A percentile compares a stretch with the other conserved stretches of the same genome.
phyloP scores from a whole-genome alignment of 37 sponge, comb jelly and placozoan species.

The Cliona cf. orientalis region DNA sequence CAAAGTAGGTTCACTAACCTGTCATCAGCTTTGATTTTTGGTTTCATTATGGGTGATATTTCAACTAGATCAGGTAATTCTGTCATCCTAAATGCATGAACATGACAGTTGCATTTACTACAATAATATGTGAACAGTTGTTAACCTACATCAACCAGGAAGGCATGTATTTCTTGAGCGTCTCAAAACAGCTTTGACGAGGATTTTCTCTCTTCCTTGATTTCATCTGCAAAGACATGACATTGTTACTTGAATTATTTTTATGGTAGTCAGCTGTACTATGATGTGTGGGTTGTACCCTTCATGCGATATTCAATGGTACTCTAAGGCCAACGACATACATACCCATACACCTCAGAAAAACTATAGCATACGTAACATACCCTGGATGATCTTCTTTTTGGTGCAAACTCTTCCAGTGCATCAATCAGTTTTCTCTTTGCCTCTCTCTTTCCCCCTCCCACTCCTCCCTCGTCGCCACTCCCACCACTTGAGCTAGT shows the following conservation, averaged over 20 bases:
- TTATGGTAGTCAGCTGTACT: not conserved
- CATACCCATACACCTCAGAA: not conserved
- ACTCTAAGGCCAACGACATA: not conserved
- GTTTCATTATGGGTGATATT: constrained; percentile 36
- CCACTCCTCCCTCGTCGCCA: constrained; percentile 18
- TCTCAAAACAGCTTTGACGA: constrained; percentile 21
- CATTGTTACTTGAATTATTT: not conserved
- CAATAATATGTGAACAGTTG: not conserved
- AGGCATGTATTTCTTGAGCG: constrained; percentile 56
- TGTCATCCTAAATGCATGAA: not conserved
- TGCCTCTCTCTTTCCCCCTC: constrained; percentile 46
- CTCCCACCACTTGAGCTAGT: no score
- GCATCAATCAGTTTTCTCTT: constrained; percentile 33
- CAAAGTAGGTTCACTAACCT: constrained; percentile 9
- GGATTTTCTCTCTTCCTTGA: constrained; percentile 17
- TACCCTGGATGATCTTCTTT: constrained; percentile 71
- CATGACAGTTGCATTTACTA: not conserved
- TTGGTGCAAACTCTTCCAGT: constrained; percentile 30
- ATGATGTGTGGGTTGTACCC: no score
- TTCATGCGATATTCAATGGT: no score
- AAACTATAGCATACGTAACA: not conserved
- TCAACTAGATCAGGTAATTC: constrained; percentile 17
- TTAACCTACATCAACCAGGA: constrained; percentile 29
- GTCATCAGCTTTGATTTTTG: constrained; percentile 2
- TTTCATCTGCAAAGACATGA: constrained; percentile 12